phyloP scores from a whole-genome alignment of 2,888 invertebrate genomes.

The Chromoteleia sp. region DNA sequence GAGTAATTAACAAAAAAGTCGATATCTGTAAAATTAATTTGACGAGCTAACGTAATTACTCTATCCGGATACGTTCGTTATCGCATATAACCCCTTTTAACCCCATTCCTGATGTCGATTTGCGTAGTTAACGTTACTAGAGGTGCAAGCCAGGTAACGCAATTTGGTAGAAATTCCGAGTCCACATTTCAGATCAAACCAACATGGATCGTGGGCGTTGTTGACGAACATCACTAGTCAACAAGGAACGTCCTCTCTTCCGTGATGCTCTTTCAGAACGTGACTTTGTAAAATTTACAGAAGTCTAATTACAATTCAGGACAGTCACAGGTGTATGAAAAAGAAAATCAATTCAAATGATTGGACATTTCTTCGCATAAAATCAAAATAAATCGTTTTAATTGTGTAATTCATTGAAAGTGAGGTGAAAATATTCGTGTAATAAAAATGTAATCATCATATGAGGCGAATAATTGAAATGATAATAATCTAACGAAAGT shows the following conservation, averaged over 20 bases:
- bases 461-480: too few relatives aligned
- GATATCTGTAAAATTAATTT: constrained; percentile 27
- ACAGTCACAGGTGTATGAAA: neutral
- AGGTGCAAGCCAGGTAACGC: constrained; percentile 50
- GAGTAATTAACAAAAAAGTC: constrained; percentile 39
- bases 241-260: constrained; percentile 14
- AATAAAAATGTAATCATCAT: too few relatives aligned
- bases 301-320: constrained; percentile 22
- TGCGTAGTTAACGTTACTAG: constrained; percentile 50
- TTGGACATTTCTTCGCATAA: too few relatives aligned
- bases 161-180: constrained; percentile 47
- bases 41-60: constrained; percentile 27
- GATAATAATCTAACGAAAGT: too few relatives aligned
- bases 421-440: too few relatives aligned
- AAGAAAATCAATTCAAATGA: too few relatives aligned
- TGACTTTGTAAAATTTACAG: constrained; percentile 15
- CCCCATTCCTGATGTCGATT: constrained; percentile 47
- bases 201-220: constrained; percentile 5
- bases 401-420: too few relatives aligned
- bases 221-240: constrained; percentile 43
- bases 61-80: constrained; percentile 35
- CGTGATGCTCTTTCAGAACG: constrained; percentile 14
- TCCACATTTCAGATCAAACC: constrained; percentile 36
- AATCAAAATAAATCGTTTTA: too few relatives aligned
- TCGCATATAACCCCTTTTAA: constrained; percentile 18